These are phyloP conservation scores for Galerucella nymphaeae DNA, from an alignment of 2,888 invertebrate species.

Conservation along the genomic window DNA sequence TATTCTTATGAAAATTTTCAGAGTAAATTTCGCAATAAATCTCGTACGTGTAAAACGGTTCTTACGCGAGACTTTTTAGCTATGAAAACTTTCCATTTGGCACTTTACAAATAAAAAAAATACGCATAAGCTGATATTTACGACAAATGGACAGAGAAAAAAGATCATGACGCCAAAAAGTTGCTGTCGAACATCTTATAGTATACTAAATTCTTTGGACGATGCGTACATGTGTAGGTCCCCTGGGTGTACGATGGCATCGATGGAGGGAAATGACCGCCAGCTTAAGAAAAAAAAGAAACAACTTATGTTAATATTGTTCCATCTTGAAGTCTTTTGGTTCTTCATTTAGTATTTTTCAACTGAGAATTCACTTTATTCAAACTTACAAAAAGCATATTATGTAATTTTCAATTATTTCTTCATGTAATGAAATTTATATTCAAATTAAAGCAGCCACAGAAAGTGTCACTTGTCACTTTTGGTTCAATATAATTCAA, in stretches of 20 bases:
- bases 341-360: not conserved
- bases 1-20: no score
- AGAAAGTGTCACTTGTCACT: no score
- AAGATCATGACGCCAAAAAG: constrained; percentile 41
- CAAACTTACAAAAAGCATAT: constrained; percentile 9
- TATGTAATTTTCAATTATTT: no score
- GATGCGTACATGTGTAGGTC: constrained; percentile 88
- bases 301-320: constrained; percentile 44
- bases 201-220: constrained; percentile 53
- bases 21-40: no score
- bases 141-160: not conserved
- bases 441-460: no score
- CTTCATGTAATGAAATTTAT: no score
- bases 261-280: constrained; percentile 85
- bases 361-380: constrained; percentile 1
- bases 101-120: not conserved
- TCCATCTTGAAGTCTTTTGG: constrained; percentile 18
- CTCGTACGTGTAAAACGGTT: no score
- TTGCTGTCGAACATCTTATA: constrained; percentile 32
- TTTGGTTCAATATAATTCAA: no score
- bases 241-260: constrained; percentile 86
- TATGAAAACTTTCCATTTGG: no score
- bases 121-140: not conserved
- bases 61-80: no score
- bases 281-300: constrained; percentile 69